Evolutionary conservation across 2,888 invertebrate genomes (phyloP).

Genomic region (Pinctada fucata): DNA sequence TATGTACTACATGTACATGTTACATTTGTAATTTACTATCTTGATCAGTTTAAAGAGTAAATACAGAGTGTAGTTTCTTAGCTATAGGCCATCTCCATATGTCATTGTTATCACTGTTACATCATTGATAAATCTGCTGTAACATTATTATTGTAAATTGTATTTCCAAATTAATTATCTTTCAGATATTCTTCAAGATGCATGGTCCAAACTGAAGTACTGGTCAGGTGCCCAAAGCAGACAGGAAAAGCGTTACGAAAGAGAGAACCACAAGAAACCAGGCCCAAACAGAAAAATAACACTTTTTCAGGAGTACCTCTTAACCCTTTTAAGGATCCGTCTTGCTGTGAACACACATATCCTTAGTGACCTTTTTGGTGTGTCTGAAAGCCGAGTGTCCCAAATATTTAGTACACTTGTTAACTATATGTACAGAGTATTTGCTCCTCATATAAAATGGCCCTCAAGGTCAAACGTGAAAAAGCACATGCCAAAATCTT

Average conservation of each 20-base stretch:
- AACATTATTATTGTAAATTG: no score
- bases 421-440: neutral
- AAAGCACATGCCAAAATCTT: neutral
- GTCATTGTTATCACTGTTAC: no score
- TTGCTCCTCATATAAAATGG: neutral
- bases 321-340: neutral
- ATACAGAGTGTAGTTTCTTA: no score
- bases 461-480: neutral
- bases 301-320: neutral
- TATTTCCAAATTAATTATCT: no score
- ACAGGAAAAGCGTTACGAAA: neutral
- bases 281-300: slow-evolving; percentile 2
- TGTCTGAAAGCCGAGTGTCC: slow-evolving; percentile 1
- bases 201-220: slow-evolving; percentile 5
- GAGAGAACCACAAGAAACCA: neutral
- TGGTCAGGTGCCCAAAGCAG: neutral
- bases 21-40: no score
- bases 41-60: no score
- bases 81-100: no score
- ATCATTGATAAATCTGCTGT: no score
- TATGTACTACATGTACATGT: no score
- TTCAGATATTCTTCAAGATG: neutral
- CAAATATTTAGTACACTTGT: neutral
- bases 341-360: neutral
- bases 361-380: slow-evolving; percentile 6